These are phyloP conservation scores for Lutra lutra DNA, from an alignment of 2,797 vertebrate species.

Conservation along the genomic window DNA sequence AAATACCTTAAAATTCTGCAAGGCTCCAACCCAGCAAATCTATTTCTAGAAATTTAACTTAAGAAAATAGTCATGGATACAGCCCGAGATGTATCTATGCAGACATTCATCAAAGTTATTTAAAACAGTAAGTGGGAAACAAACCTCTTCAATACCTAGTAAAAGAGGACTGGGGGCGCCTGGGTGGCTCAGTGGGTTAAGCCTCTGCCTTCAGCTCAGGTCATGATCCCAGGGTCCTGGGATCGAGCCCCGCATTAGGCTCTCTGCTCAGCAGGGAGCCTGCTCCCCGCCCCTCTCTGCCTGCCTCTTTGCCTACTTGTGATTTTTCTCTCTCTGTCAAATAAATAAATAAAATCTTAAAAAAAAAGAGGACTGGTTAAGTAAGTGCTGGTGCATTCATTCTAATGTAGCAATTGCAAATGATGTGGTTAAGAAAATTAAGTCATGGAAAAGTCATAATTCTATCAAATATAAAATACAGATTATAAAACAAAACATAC, in stretches of 20 bases:
- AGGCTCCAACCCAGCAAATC: not conserved
- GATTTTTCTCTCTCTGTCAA: no score
- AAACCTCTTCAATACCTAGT: not conserved
- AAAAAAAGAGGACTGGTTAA: not conserved
- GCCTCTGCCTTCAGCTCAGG: no score
- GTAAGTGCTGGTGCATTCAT: not conserved
- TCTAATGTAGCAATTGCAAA: not conserved
- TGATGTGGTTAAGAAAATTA: slow-evolving; percentile 7
- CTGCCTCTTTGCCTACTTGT: no score
- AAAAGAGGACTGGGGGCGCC: not conserved
- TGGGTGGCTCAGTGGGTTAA: no score
- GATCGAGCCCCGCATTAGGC: no score
- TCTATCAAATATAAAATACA: not conserved
- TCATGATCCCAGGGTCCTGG: no score
- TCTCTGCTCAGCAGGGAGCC: no score
- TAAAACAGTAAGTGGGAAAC: not conserved
- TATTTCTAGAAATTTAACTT: slow-evolving; percentile 56
- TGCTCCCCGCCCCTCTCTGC: no score
- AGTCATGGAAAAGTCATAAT: slow-evolving; percentile 18
- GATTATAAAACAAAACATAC: not conserved
- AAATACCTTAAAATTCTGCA: slow-evolving; percentile 55
- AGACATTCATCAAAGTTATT: slow-evolving; percentile 12
- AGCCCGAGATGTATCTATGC: not conserved
- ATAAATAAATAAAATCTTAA: no score
- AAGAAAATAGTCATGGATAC: slow-evolving; percentile 22